Percentiles rank a stretch among this genome's conserved stretches.
Evolutionary conservation across 2,888 invertebrate genomes (phyloP).

Genomic region (Syritta pipiens): DNA sequence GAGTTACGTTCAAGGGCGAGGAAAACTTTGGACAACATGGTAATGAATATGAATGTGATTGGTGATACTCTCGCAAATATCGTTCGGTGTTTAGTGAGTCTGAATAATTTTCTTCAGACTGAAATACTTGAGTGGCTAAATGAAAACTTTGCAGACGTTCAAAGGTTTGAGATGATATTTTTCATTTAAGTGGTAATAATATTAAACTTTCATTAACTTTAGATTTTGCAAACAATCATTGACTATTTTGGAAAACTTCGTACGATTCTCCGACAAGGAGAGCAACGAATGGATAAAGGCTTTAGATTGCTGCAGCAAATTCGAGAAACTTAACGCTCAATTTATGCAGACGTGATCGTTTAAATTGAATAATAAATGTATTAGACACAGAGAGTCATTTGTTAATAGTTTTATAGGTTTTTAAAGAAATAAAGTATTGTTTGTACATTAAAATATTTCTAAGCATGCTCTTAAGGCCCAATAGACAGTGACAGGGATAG

Average conservation of each 20-base stretch:
- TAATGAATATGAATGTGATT: conserved; percentile 68
- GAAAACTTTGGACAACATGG: conserved; percentile 72
- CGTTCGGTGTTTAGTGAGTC: conserved; percentile 2
- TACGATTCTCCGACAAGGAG: conserved; percentile 70
- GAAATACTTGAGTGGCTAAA: neutral
- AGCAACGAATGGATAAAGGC: conserved; percentile 74
- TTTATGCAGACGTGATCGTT: too few species aligned
- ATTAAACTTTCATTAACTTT: conserved; percentile 22
- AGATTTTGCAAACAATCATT: conserved; percentile 73
- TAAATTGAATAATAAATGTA: too few species aligned
- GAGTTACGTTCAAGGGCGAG: conserved; percentile 73
- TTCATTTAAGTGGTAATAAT: neutral
- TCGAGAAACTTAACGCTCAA: too few species aligned
- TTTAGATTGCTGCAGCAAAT: conserved; percentile 69
- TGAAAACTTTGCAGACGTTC: neutral
- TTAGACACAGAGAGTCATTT: too few species aligned
- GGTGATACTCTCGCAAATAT: conserved; percentile 56
- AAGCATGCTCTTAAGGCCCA: too few species aligned
- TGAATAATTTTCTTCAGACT: neutral
- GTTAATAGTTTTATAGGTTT: too few species aligned
- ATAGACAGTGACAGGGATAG: too few species aligned
- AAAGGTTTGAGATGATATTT: conserved; percentile 29
- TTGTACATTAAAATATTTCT: too few species aligned
- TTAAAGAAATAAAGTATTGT: too few species aligned
- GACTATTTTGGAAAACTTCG: conserved; percentile 71